These are phyloP conservation scores for Anastrepha ludens DNA, from an alignment of 1,140 invertebrate genomes.

Conservation along the genomic window DNA sequence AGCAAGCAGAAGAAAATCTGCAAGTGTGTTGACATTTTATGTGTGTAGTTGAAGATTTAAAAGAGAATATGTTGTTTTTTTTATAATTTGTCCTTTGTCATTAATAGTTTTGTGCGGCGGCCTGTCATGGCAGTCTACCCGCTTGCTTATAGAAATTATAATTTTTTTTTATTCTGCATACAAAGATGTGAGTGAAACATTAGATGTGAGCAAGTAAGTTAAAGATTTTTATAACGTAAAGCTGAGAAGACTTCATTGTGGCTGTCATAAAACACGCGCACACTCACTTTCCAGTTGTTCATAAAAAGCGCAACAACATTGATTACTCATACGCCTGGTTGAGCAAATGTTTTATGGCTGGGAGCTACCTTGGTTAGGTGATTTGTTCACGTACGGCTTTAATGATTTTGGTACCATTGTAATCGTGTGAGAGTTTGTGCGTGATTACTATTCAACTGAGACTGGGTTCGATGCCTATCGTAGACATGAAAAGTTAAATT, in stretches of 20 bases:
- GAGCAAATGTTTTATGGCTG: background rate
- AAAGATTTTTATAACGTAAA: background rate
- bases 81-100: background rate
- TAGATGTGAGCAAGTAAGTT: background rate
- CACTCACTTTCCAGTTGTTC: background rate
- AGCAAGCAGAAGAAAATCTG: background rate
- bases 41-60: background rate
- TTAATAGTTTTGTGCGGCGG: background rate
- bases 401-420: too few relatives aligned
- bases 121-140: background rate
- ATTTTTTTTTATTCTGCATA: background rate
- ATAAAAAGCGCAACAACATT: background rate
- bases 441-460: too few relatives aligned
- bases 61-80: background rate
- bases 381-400: too few relatives aligned
- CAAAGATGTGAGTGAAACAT: background rate
- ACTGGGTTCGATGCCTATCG: too few relatives aligned
- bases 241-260: background rate
- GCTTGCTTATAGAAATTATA: background rate
- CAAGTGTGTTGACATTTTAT: background rate
- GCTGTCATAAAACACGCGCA: background rate
- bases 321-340: slow-evolving; percentile 13
- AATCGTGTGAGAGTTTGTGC: too few relatives aligned
- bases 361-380: background rate
- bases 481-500: too few relatives aligned